Conservation (phyloP, 2,113 vertebrate species). For the Vombatus ursinus region DNA sequence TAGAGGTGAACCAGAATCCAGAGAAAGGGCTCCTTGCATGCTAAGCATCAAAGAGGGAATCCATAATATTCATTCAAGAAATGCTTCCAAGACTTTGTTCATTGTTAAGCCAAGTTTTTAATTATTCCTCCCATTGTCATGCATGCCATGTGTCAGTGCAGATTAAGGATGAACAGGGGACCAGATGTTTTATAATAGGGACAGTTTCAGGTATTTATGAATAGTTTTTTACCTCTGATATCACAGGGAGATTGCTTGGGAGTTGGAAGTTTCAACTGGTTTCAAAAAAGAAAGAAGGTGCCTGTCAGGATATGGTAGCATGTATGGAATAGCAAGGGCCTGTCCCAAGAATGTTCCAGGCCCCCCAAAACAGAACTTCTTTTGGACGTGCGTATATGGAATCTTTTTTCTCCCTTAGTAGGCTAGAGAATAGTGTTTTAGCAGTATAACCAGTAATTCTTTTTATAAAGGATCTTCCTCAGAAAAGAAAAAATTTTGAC, state of each 20-base stretch:
- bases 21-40: neutral
- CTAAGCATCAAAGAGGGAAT: neutral
- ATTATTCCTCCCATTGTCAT: too few relatives aligned
- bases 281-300: too few relatives aligned
- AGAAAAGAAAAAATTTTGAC: neutral
- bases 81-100: neutral
- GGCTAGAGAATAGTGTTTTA: neutral
- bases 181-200: neutral
- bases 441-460: neutral
- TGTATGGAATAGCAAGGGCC: too few relatives aligned
- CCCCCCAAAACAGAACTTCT: neutral
- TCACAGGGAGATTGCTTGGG: neutral
- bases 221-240: neutral
- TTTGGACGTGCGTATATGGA: neutral
- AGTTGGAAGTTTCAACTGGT: too few relatives aligned
- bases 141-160: neutral
- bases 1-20: neutral
- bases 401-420: neutral
- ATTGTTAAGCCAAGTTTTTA: neutral
- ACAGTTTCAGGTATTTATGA: neutral
- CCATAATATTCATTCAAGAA: neutral
- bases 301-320: too few relatives aligned
- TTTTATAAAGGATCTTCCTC: neutral
- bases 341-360: neutral
- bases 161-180: neutral